A percentile compares a stretch with the other conserved stretches of the same genome.
Evolutionary conservation across 2,797 vertebrate genomes (phyloP).

Genomic region (Brotula barbata): DNA sequence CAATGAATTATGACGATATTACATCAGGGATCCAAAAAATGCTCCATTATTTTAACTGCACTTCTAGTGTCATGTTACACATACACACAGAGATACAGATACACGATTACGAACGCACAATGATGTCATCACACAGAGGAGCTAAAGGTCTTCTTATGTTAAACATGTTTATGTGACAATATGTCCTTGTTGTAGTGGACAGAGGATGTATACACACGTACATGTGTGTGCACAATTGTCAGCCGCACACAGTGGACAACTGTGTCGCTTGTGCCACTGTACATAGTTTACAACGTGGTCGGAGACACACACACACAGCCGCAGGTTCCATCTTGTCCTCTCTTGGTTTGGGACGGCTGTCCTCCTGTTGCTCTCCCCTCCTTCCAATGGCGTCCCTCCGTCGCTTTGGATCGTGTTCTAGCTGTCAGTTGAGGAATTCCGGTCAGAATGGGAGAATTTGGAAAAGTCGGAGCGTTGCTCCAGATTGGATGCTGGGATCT

Average conservation of each 20-base stretch:
- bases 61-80: no score
- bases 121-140: neutral
- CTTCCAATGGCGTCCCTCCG: slow-evolving; percentile 74
- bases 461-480: slow-evolving; percentile 59
- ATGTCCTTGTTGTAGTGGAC: neutral
- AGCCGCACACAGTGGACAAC: slow-evolving; percentile 60
- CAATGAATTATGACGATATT: no score
- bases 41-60: no score
- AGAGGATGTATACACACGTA: slow-evolving; percentile 1
- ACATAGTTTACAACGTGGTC: slow-evolving; percentile 69
- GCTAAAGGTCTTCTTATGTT: neutral
- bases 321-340: slow-evolving; percentile 50
- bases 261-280: slow-evolving; percentile 47
- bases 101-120: no score
- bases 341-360: slow-evolving; percentile 41
- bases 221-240: slow-evolving; percentile 5
- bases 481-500: slow-evolving; percentile 69
- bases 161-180: slow-evolving; percentile 1
- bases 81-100: no score
- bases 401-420: slow-evolving; percentile 72
- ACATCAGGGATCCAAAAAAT: no score
- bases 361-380: slow-evolving; percentile 28
- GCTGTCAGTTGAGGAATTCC: slow-evolving; percentile 69
- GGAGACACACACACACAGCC: slow-evolving; percentile 30
- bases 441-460: slow-evolving; percentile 47